Conservation (phyloP, 2,797 vertebrate species). For the Momotus momota region DNA sequence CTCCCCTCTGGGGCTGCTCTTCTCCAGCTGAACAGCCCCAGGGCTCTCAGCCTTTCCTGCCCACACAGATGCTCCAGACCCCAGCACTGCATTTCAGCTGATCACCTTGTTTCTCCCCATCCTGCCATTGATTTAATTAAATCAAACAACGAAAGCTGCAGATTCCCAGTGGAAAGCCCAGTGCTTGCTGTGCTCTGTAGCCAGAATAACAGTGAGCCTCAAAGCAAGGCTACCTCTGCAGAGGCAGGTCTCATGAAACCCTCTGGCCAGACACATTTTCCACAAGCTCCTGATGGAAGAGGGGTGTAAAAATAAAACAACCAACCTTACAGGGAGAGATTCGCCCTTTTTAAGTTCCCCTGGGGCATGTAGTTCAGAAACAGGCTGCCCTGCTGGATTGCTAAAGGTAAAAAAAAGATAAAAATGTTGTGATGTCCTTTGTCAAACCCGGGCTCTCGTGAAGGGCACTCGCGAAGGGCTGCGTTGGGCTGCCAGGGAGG, state of each 20-base stretch:
- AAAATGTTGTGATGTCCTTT: accelerated
- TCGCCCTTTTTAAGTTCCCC: background rate
- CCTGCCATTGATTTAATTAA: background rate
- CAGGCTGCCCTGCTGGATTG: background rate
- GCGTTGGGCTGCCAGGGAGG: background rate
- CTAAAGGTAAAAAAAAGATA: too few species aligned
- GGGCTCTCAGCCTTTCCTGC: too few species aligned
- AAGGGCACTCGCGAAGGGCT: background rate
- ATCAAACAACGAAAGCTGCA: accelerated
- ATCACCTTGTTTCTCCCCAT: too few species aligned
- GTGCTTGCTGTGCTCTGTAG: background rate
- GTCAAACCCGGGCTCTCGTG: accelerated
- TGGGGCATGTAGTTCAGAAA: background rate
- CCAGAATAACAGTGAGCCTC: background rate
- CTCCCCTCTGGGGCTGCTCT: too few species aligned
- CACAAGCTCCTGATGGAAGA: background rate
- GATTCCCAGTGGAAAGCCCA: background rate
- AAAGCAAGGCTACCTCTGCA: background rate
- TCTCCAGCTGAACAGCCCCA: too few species aligned
- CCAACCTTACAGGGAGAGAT: background rate
- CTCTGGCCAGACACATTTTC: background rate
- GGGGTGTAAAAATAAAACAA: background rate
- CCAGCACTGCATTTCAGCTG: too few species aligned
- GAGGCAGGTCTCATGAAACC: accelerated
- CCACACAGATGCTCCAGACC: too few species aligned